A percentile compares a stretch with the other conserved stretches of the same genome.
Evolutionary conservation across 1,140 invertebrate genomes (phyloP).

Genomic region (Drosophila tropicalis): DNA sequence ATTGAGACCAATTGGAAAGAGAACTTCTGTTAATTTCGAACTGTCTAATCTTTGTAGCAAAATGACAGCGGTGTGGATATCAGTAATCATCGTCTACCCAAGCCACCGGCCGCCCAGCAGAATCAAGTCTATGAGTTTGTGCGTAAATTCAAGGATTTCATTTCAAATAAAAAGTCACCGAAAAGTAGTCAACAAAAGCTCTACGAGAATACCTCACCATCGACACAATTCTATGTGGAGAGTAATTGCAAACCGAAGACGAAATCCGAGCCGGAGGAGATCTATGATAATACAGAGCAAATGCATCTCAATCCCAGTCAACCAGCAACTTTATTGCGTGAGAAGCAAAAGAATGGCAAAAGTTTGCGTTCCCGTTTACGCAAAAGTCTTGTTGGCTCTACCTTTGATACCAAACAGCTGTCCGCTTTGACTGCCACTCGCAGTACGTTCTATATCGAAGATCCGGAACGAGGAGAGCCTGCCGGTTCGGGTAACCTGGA

Average conservation of each 20-base stretch:
- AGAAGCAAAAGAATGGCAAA: constrained; percentile 84
- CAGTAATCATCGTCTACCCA: constrained; percentile 85
- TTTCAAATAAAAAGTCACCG: constrained; percentile 84
- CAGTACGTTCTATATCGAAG: constrained; percentile 87
- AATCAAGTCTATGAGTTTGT: constrained; percentile 84
- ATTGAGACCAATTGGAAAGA: not conserved
- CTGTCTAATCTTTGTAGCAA: constrained; percentile 42
- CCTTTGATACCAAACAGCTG: constrained; percentile 82
- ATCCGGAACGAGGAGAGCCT: constrained; percentile 72
- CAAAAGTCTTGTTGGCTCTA: constrained; percentile 83
- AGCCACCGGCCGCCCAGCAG: constrained; percentile 84
- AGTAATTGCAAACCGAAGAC: constrained; percentile 25
- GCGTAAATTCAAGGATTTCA: constrained; percentile 86
- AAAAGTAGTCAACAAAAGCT: constrained; percentile 83
- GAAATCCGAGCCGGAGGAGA: constrained; percentile 39
- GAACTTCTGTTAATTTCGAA: not conserved
- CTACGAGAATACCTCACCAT: constrained; percentile 67
- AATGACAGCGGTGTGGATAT: constrained; percentile 84
- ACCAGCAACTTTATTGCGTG: constrained; percentile 46
- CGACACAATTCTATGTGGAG: constrained; percentile 72
- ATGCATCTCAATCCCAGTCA: constrained; percentile 23
- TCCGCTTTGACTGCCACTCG: constrained; percentile 82
- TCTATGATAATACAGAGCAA: constrained; percentile 62
- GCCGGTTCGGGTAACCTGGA: constrained; percentile 85
- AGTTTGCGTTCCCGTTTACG: constrained; percentile 84